These are phyloP conservation scores for Paguma larvata DNA, from an alignment of 2,797 vertebrate genomes.

Conservation along the genomic window DNA sequence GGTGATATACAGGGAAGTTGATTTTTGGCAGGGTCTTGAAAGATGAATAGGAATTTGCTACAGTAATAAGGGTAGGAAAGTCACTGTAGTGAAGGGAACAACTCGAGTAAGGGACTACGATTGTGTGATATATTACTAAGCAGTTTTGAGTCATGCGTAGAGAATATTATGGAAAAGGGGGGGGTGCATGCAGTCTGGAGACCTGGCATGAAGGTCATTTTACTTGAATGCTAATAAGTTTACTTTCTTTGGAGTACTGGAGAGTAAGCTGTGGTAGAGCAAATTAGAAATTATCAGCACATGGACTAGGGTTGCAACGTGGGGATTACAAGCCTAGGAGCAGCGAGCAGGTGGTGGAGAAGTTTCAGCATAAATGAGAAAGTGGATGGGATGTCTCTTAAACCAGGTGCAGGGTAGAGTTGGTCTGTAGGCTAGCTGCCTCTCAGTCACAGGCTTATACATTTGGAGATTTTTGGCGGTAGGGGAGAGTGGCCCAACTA, in stretches of 20 bases:
- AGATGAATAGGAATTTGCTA: neutral
- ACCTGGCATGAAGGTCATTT: neutral
- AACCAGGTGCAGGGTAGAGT: neutral
- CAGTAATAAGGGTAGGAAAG: neutral
- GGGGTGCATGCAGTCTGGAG: neutral
- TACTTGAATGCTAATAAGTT: neutral
- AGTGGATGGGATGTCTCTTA: neutral
- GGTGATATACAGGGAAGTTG: neutral
- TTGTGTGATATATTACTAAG: neutral
- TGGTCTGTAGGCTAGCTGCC: neutral
- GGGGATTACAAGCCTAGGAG: neutral
- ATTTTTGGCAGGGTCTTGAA: neutral
- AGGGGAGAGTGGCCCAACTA: neutral
- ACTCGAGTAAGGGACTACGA: neutral
- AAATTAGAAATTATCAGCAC: neutral
- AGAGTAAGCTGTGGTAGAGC: neutral
- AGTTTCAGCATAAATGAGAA: neutral
- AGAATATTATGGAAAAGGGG: neutral
- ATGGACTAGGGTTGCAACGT: neutral
- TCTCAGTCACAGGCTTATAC: neutral
- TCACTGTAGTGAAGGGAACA: neutral
- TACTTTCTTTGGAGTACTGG: neutral
- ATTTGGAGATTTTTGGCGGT: neutral
- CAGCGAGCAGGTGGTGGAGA: neutral
- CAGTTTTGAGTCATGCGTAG: neutral